Base-by-base conservation (phyloP, 2,888 invertebrate genomes). In the Macrophya alboannulata region DNA sequence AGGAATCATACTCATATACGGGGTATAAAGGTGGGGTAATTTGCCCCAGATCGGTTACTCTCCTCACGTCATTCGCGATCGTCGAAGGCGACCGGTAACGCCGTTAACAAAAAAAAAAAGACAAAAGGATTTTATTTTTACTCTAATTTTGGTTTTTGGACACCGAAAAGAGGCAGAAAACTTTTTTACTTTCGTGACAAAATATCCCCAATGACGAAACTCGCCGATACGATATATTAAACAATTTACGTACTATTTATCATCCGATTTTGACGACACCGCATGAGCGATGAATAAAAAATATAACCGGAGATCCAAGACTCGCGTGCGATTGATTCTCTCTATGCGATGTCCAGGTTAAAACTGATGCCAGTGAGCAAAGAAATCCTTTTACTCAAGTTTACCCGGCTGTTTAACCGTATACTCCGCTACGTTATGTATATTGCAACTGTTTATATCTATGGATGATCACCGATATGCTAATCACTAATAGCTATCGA, bases 401-500 rank as follows among this genome's bases (percentile, higher is more conserved):
- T 81, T 81, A 81, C 21, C 37, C 12, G 15, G 6, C 31, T 62
- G 48, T 59, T 59, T 81, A 68, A 45, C 45, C 21, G 72, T 40
- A n/a, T n/a, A 45, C 17, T 40, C 45, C 71, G 15, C 48, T 51
- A 31, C n/a, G 40, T 74, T 74, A 31, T 77, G 15, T 77, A 37
- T 68, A 48, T 59, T 83, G 83, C 83, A 83, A 83, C 83, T 83
- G 71, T 71, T 68, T 83, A 65, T 48, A 83, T 65, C 68, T 48
- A 68, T 21, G 68, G 68, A 83, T 83, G 68, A 83, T 83, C 83
- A 40, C 25, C 83, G 71, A 83, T 83, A 83, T 83, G 83, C 71
- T 83, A 83, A 83, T 71, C 15, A n/a, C 25, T 6, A 68, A 68
- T 71, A 62, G 62, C 83, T 51, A 45, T 83, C 68, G 31, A 21